Percentiles rank a stretch among this genome's conserved stretches.
phyloP scores from a whole-genome alignment of 2,888 invertebrate genomes.

The Periphyllus acericola region DNA sequence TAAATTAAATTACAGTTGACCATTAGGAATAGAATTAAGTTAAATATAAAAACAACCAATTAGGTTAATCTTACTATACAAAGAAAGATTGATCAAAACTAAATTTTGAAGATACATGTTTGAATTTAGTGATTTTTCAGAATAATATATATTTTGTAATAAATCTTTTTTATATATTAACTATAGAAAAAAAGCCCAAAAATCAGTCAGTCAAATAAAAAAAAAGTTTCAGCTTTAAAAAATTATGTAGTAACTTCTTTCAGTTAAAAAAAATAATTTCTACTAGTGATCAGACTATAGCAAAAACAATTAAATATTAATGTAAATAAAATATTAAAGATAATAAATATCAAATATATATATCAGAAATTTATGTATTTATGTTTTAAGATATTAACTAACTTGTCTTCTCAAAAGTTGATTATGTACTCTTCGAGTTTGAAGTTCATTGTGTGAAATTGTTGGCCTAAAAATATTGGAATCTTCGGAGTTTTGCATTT shows the following conservation, averaged over 20 bases:
- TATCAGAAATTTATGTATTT: too few species aligned
- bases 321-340: too few species aligned
- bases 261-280: too few species aligned
- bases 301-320: too few species aligned
- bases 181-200: background rate
- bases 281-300: too few species aligned
- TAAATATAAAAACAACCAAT: background rate
- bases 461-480: constrained; percentile 42
- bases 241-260: background rate
- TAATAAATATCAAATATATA: too few species aligned
- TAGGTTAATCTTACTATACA: too few species aligned
- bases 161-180: background rate
- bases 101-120: too few species aligned
- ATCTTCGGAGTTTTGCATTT: constrained; percentile 64
- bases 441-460: constrained; percentile 49
- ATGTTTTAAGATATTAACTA: background rate
- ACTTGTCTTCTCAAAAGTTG: constrained; percentile 55
- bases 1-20: constrained; percentile 16
- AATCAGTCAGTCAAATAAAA: too few species aligned
- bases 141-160: too few species aligned
- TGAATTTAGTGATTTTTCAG: too few species aligned
- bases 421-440: constrained; percentile 50
- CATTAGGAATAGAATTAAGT: background rate
- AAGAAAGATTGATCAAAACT: too few species aligned
- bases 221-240: background rate